Percentiles rank a stretch among this genome's conserved stretches.
These are phyloP conservation scores for Cataglyphis cursor DNA, from an alignment of 2,888 invertebrate species.

Conservation along the genomic window DNA sequence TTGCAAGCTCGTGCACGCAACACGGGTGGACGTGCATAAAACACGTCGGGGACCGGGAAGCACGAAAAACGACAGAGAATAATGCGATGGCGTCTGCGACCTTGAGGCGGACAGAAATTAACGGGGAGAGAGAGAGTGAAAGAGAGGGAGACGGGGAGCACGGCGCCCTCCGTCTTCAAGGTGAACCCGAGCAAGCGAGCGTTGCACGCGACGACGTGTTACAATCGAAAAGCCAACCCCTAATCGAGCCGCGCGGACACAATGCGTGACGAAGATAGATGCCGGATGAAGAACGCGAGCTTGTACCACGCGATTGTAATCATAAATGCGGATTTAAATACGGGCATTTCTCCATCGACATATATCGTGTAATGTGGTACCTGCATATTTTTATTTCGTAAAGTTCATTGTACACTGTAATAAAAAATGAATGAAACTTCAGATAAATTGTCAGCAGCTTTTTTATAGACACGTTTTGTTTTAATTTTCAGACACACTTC, in stretches of 20 bases:
- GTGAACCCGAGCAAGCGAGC: conserved; percentile 53
- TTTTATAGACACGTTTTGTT: no score
- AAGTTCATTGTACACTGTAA: no score
- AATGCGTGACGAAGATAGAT: conserved; percentile 46
- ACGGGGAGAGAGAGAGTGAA: conserved; percentile 54
- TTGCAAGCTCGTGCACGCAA: conserved; percentile 64
- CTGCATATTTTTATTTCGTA: background rate
- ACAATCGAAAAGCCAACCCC: conserved; percentile 19
- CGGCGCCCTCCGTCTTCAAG: conserved; percentile 60
- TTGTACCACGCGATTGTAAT: conserved; percentile 22
- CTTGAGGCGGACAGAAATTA: conserved; percentile 66
- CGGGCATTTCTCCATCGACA: background rate
- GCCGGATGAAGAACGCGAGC: conserved; percentile 19
- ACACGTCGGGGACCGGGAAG: conserved; percentile 71
- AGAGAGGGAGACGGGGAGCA: conserved; percentile 46
- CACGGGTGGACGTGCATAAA: conserved; percentile 62
- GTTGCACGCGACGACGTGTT: conserved; percentile 64
- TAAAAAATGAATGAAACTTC: no score
- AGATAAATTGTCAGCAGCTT: no score
- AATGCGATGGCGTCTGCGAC: conserved; percentile 72
- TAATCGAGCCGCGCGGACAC: conserved; percentile 37
- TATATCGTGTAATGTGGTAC: background rate
- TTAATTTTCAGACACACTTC: no score
- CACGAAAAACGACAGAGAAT: conserved; percentile 76
- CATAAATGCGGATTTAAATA: background rate